Base-by-base conservation (phyloP, 2,113 vertebrate species). In the Alethe castanea region DNA sequence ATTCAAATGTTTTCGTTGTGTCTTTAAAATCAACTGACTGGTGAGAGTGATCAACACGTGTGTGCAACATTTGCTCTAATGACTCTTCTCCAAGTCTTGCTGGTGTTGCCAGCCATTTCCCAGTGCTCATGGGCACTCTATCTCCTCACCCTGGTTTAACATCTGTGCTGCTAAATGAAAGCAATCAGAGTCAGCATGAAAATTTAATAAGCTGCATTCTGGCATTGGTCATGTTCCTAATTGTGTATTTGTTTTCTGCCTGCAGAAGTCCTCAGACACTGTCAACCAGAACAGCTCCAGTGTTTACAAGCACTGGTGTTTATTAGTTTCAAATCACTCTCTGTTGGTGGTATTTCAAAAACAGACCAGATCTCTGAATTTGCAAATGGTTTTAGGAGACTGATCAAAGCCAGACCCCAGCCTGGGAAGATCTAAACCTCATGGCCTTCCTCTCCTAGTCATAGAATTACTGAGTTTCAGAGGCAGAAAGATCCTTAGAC, bases 91-190 rank as follows among this genome's bases (percentile, higher is more conserved):
- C 42, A 44, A 47, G 16, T 22, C 42, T 50, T 66, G 17, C 71
- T 83, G 3, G 0, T 47, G 14, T 31, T 92, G 78, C 62, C 71
- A 85, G 23, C n/a, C 35, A 26, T 87, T 92, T 85, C 50, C 73
- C 66, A 77, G 35, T 59, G 25, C 78, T 91, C 67, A 7, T 2
- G 17, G 74, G 90, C 47, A 25, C 47, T 69, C 1, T 62, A 28
- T 64, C 54, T 70, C 67, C 74, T 79, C 57, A 70, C 90, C 82
- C 74, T 82, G 64, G 31, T 78, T 80, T 70, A 84, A 78, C 90
- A 96, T 95, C 93, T 97, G 93, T 86, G 74, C 70, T 70, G 38
- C 87, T 94, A 96, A 96, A 95, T 86, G 60, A 86, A 96, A 92
- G 87, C 70, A 93, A 92, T 91, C 87, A 84, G 87, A 94, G 47